Evolutionary conservation across 2,797 vertebrate species (phyloP).

Genomic region (Cossypha caffra): DNA sequence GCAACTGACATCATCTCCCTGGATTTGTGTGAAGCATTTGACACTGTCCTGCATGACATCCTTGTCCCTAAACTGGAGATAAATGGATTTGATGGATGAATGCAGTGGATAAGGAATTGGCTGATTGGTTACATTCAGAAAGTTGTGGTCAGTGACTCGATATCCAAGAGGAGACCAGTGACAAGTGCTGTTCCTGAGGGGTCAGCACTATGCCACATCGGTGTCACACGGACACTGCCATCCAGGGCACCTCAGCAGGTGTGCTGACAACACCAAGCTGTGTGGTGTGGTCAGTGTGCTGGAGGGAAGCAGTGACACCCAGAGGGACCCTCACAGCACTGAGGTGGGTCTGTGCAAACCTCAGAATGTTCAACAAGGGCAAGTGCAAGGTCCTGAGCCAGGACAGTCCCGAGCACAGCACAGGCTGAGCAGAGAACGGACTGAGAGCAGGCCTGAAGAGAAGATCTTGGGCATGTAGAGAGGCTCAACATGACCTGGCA

Average conservation of each 20-base stretch:
- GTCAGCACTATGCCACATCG: not conserved
- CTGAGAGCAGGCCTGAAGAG: not conserved
- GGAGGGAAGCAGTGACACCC: not conserved
- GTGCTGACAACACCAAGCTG: not conserved
- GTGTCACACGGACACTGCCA: not conserved
- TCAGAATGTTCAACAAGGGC: too few species aligned
- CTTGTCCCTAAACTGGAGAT: not conserved
- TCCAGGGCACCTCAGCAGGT: not conserved
- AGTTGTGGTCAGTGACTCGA: rapidly evolving
- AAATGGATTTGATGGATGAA: not conserved
- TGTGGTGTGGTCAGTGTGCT: rapidly evolving
- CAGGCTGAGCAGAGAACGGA: too few species aligned
- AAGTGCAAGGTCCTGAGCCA: too few species aligned
- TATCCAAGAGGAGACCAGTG: not conserved
- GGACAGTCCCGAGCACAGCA: not conserved
- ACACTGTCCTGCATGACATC: rapidly evolving
- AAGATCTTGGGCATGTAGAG: not conserved
- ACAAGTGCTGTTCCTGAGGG: not conserved
- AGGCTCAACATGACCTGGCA: not conserved
- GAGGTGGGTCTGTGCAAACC: rapidly evolving
- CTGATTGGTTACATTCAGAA: not conserved
- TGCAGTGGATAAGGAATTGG: not conserved
- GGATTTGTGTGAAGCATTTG: not conserved
- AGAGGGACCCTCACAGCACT: not conserved
- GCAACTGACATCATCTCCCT: not conserved